Conservation (phyloP, 2,888 invertebrate species). For the Stictocephala bisonia region DNA sequence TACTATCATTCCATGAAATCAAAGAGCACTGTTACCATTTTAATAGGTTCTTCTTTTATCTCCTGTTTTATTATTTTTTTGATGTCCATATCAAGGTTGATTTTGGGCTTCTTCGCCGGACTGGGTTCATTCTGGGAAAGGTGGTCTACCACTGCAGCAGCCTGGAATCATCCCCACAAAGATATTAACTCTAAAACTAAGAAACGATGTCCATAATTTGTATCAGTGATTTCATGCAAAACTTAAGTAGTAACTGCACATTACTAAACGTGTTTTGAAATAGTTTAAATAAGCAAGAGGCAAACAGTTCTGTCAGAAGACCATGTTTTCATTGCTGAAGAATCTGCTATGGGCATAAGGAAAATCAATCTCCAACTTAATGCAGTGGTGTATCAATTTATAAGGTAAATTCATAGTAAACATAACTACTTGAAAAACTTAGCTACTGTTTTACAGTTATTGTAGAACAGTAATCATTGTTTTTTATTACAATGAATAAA, state of each 20-base stretch:
- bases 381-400: background rate
- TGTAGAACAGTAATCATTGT: background rate
- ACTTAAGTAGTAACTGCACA: too few species aligned
- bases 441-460: background rate
- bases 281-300: too few species aligned
- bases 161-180: too few species aligned
- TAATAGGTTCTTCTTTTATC: slow-evolving; percentile 28
- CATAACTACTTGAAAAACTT: background rate
- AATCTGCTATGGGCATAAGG: too few species aligned
- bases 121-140: slow-evolving; percentile 52
- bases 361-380: too few species aligned
- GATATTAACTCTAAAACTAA: too few species aligned
- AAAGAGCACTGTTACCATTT: background rate
- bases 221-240: too few species aligned
- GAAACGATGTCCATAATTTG: too few species aligned
- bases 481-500: background rate
- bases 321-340: too few species aligned
- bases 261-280: too few species aligned
- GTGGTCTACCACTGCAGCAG: slow-evolving; percentile 68
- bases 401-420: background rate
- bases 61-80: slow-evolving; percentile 63
- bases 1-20: too few species aligned
- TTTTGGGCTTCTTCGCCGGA: slow-evolving; percentile 45
- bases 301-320: too few species aligned
- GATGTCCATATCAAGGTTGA: slow-evolving; percentile 53